These are phyloP conservation scores for Sebastes ruberrimus DNA, from an alignment of 2,797 vertebrate species.

Conservation along the genomic window DNA sequence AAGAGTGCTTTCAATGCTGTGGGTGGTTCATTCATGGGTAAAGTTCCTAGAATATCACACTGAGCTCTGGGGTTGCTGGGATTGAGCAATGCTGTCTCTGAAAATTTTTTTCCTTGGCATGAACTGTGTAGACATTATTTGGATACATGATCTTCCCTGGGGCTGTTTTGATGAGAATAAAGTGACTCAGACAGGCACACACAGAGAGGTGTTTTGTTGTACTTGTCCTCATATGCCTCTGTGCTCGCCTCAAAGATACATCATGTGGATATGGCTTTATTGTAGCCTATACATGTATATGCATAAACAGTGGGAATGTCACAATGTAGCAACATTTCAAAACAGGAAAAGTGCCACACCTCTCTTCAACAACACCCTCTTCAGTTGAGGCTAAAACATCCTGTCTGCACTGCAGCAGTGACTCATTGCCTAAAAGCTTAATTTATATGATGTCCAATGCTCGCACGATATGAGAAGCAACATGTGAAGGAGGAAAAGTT, in stretches of 20 bases:
- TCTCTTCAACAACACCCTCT: background rate
- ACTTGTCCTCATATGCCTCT: background rate
- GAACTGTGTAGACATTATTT: slow-evolving; percentile 4
- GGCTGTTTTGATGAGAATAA: slow-evolving; percentile 21
- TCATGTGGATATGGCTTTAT: background rate
- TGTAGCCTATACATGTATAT: background rate
- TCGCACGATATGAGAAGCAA: background rate
- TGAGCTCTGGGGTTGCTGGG: slow-evolving; percentile 27
- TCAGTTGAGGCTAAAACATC: background rate
- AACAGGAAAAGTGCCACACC: background rate
- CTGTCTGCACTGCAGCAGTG: background rate
- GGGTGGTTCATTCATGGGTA: slow-evolving; percentile 45
- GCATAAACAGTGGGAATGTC: background rate
- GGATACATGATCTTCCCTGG: background rate
- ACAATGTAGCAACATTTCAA: background rate
- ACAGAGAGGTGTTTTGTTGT: background rate
- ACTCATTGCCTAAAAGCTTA: background rate
- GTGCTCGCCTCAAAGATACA: background rate
- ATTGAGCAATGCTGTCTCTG: slow-evolving; percentile 26
- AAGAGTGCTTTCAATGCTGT: background rate
- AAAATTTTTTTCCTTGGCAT: background rate
- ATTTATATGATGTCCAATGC: background rate
- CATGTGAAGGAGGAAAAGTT: background rate
- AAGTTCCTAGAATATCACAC: slow-evolving; percentile 68
- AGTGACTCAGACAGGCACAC: background rate